Evolutionary conservation across 2,797 vertebrate species (phyloP), one percentile per base, ranked within the genome.

Genomic region (Centropyge bicolor): DNA sequence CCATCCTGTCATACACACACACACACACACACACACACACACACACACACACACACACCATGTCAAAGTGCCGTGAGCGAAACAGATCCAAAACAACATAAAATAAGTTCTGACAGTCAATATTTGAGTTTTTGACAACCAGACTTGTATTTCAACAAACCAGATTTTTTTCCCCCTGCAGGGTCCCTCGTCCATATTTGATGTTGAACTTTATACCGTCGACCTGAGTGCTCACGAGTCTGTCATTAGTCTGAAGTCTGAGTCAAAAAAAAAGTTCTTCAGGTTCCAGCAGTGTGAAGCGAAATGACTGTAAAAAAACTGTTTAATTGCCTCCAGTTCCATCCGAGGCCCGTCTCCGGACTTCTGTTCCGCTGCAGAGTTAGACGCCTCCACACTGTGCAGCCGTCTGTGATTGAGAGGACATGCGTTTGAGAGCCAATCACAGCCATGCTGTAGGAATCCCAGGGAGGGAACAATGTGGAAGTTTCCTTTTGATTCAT

Each of bases 401-500:
- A 12, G 74, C 80, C 74, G 64, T 86, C 73, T 85, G 87, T 76
- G 75, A 66, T 49, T 45, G 56, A 77, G 68, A 83, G 80, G 61
- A 80, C 66, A 40, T 65, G 70, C 14, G 66, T 87, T 88, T 88
- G 82, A 86, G 84, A 74, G 79, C 49, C 75, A 59, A 40, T 84
- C 27, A 56, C 2, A 65, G 62, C 51, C 20, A n/a, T 76, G 74
- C 41, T 65, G 51, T 52, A 66, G 66, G 73, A 84, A 63, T 74
- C 52, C 45, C 59, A 61, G 63, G 62, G 71, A 77, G 67, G 51
- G 43, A 16, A 55, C 64, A 24, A 57, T 64, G 13, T 65, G 70
- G 41, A 78, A 2, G 17, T 69, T 74, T 82, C 35, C 16, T 82
- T 85, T 84, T 81, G 35, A 81, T 85, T 75, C 2, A 52, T 49